Evolutionary conservation across 2,888 invertebrate species (phyloP), one percentile per base, ranked within the genome.

Genomic region (Meandrusa payeni): DNA sequence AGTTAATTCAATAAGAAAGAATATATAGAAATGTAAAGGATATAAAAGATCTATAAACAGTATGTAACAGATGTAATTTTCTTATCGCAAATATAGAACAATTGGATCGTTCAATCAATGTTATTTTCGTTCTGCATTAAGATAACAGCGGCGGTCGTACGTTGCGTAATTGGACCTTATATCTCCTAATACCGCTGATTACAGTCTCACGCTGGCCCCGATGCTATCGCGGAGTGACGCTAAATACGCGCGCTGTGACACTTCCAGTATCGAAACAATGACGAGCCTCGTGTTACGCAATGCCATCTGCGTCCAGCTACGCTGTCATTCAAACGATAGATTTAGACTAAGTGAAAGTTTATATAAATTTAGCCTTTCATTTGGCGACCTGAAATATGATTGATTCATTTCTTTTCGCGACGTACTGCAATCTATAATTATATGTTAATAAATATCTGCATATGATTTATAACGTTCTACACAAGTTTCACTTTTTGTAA

Each of bases 201-300:
- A 68, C 66, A 54, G 65, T 46, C 50, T 52, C 53, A 50, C 52
- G 60, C 50, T 51, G 64, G 60, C 61, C 59, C 68, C 70, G 85
- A 85, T 85, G 76, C 63, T 83, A 85, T 86, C 86, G 63, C 69
- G 66, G 82, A 85, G 75, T 86, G 86, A 86, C 85, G 76, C 76
- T 87, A 86, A 86, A 87, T 86, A 82, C 81, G 77, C 76, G 65
- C 75, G 59, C 72, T 69, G 76, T 82, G 82, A 83, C 85, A 85
- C 75, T 70, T 70, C 64, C 79, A 76, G 78, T 83, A 83, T 76
- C 78, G 69, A 78, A 73, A 86, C 87, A 85, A 86, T 85, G 83
- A 83, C 77, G 74, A 72, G 72, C 77, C 61, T 49, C 56, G 57
- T 57, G 61, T 86, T 85, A 66, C 71, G 77, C 69, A 82, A 87